Base-by-base conservation (phyloP, 2,888 invertebrate genomes). In the Philereme vetulata region DNA sequence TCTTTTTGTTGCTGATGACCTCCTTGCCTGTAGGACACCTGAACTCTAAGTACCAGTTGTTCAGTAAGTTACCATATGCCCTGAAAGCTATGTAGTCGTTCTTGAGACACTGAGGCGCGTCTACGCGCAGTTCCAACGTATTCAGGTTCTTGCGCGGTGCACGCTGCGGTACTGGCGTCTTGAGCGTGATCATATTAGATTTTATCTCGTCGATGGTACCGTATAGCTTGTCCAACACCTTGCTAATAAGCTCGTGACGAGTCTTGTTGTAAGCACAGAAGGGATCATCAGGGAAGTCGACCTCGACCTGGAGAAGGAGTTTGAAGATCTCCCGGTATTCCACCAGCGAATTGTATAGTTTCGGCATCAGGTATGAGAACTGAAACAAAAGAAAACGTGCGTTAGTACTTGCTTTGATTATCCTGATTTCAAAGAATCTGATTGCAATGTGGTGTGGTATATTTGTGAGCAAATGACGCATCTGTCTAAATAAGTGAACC, bases 61-160 rank as follows among this genome's bases (percentile, higher is more conserved):
- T 93, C 7, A 95, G 81, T 62, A 94, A 93, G 48, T 88, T 93
- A 38, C 91, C 92, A 75, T 94, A 94, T 7, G 93, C 92, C 67
- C 93, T 91, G 58, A 95, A 88, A 3, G 94, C 93, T 38, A 94
- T 93, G 75, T 93, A 93, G 75, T 95, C 95, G 67, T 94, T 93
- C 64, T 93, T 91, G 49, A 94, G 83, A 74, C 93, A 93, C 59
- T 87, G 79, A 0, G 94, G 93, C 3, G 92, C 82, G 71, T 93
- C 93, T 1, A 93, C 91, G 72, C 86, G 85, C 55, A 78, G 77
- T 58, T 81, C 76, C 60, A 90, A 72, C 3, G 67, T 67, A 36
- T 88, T 85, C 71, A 93, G 82, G 61, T 88, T 84, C 63, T 84
- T 86, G 45, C 81, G 86, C 55, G 82, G 86, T 33, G 82, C 84